A percentile compares a stretch with the other conserved stretches of the same genome.
These are phyloP conservation scores for Nomada goodeniana DNA, from an alignment of 2,888 invertebrate species.

Conservation along the genomic window DNA sequence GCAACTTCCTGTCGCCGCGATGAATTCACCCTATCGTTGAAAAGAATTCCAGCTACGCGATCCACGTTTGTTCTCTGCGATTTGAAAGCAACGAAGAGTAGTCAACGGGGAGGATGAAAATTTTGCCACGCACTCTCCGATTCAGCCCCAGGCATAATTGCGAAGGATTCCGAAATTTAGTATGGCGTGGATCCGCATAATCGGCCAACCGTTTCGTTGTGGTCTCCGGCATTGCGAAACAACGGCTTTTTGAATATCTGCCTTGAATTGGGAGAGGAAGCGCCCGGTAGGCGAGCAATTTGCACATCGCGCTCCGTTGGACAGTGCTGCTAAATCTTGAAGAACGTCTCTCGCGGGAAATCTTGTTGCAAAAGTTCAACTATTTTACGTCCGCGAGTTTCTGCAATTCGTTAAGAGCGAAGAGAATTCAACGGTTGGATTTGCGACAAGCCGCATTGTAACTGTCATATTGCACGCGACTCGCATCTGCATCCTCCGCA, in stretches of 20 bases:
- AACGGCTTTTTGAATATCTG: constrained; percentile 15
- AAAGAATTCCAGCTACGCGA: not conserved
- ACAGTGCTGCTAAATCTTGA: constrained; percentile 10
- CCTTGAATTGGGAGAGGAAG: constrained; percentile 48
- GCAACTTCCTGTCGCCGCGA: constrained; percentile 62
- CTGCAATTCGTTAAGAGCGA: too few species aligned
- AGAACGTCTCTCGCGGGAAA: not conserved
- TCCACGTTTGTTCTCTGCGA: too few species aligned
- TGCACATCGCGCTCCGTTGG: constrained; percentile 37
- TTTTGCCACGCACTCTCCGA: not conserved
- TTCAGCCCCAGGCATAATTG: constrained; percentile 27
- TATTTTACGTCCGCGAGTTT: too few species aligned
- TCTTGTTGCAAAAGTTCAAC: too few species aligned
- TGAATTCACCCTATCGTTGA: constrained; percentile 23
- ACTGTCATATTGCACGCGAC: constrained; percentile 71
- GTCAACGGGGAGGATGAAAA: too few species aligned
- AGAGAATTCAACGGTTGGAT: constrained; percentile 23
- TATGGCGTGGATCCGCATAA: constrained; percentile 57
- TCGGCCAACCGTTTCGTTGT: constrained; percentile 51
- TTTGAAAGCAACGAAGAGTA: too few species aligned
- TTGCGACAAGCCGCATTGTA: constrained; percentile 60
- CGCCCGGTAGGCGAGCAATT: constrained; percentile 55
- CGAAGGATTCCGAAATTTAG: constrained; percentile 51
- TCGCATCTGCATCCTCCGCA: constrained; percentile 60
- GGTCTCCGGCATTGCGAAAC: constrained; percentile 45